Evolutionary conservation across 2,888 invertebrate species (phyloP), one percentile per base, ranked within the genome.

Genomic region (Tachina lurida): DNA sequence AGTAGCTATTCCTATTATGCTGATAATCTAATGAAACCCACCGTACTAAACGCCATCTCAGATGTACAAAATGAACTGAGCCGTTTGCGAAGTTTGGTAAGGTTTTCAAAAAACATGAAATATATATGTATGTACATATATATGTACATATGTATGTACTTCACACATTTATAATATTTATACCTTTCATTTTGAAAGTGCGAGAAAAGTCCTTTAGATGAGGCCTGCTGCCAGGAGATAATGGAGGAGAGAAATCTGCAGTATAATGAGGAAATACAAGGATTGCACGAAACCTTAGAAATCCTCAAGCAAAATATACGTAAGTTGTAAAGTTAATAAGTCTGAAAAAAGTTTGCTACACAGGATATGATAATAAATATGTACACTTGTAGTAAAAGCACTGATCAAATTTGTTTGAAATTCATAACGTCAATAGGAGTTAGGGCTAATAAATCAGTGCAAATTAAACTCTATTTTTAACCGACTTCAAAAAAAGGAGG

Each of bases 161-260:
- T 56, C 7, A 22, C 12, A 45, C 2, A 62, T 47, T 68, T 49
- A 13, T 54, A 10, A 47, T 58, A n/a, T 71, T 19, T 52, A 3
- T 10, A 31, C 31, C 13, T 49, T n/a, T 67, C 39, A 67, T 67
- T 49, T 52, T 85, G 88, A 2, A 58, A 92, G 92, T 88, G 88
- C 12, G 84, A 87, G 19, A 90, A 90, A 75, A 88, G 90, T 10
- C 92, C 92, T 15, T 81, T 91, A 67, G 91, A 92, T 71, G 92
- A 92, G 82, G 91, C 91, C 0, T 92, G 91, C 47, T 92, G 91
- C 31, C 91, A 90, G 82, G 93, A 92, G 81, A 89, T 90, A 0
- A 90, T 92, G 85, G 88, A 90, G 71, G 92, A 93, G 79, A 90
- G 92, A 2, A 88, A 89, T 17, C 77, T 80, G 13, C 90, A 89